Evolutionary conservation across 2,888 invertebrate genomes (phyloP).

Genomic region (Drosophila buzzatii): DNA sequence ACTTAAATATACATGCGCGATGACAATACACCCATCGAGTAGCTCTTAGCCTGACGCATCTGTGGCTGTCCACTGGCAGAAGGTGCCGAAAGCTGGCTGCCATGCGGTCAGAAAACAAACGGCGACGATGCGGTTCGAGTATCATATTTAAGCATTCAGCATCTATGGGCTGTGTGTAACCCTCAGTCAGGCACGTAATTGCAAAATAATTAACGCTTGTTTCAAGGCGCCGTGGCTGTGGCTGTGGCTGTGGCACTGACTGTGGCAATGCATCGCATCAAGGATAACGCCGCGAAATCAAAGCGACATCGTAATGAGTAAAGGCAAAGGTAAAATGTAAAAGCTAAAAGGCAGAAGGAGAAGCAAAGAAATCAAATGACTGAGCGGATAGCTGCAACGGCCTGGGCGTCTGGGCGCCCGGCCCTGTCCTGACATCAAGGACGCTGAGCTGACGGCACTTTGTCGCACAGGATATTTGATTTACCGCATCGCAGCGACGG

Average conservation of each 20-base stretch:
- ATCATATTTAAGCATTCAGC: constrained; percentile 8
- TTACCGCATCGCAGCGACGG: constrained; percentile 11
- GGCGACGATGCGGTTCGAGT: constrained; percentile 6
- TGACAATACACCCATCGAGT: background rate
- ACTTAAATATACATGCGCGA: background rate
- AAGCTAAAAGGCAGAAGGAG: constrained; percentile 10
- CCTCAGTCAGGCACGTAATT: constrained; percentile 50
- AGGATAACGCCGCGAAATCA: constrained; percentile 37
- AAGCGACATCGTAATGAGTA: constrained; percentile 32
- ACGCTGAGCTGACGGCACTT: constrained; percentile 32
- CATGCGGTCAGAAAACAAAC: background rate
- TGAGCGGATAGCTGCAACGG: constrained; percentile 22
- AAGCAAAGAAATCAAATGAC: constrained; percentile 54
- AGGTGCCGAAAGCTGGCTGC: background rate
- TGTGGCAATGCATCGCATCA: constrained; percentile 6
- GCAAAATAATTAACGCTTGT: constrained; percentile 48
- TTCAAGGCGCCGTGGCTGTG: constrained; percentile 30
- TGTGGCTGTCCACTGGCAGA: background rate
- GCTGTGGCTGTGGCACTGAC: constrained; percentile 4
- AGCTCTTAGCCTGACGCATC: background rate
- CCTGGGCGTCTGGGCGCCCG: background rate
- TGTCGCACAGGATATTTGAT: constrained; percentile 47
- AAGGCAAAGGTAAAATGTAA: constrained; percentile 4
- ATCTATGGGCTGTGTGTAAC: constrained; percentile 11
- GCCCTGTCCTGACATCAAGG: constrained; percentile 52